phyloP scores from a whole-genome alignment of 2,113 vertebrate genomes.

The Channa argus region DNA sequence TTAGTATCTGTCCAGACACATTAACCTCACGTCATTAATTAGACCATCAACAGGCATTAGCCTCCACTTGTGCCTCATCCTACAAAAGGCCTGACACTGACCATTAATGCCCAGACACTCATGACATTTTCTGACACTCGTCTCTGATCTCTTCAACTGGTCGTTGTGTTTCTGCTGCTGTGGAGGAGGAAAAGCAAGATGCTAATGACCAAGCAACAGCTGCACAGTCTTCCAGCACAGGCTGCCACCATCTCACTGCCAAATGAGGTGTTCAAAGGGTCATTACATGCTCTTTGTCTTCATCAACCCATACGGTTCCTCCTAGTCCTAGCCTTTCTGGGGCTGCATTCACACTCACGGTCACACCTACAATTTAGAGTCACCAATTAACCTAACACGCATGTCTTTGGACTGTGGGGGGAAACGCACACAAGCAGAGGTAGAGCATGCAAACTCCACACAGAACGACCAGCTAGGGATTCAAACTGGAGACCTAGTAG shows the following conservation, averaged over 20 bases:
- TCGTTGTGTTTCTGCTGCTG: background rate
- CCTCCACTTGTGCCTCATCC: slow-evolving; percentile 32
- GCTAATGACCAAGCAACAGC: slow-evolving; percentile 33
- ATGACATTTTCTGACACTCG: slow-evolving; percentile 41
- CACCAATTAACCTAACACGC: too few species aligned
- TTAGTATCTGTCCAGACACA: slow-evolving; percentile 58
- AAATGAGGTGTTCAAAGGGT: slow-evolving; percentile 10
- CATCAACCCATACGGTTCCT: background rate
- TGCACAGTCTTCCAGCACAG: slow-evolving; percentile 1
- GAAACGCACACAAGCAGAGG: too few species aligned
- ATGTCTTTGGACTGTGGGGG: too few species aligned
- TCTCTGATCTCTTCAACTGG: slow-evolving; percentile 34
- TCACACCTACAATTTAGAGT: too few species aligned
- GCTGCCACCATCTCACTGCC: background rate
- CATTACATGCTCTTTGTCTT: slow-evolving; percentile 19
- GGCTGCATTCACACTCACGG: too few species aligned
- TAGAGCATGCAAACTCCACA: too few species aligned
- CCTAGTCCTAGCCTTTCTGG: too few species aligned
- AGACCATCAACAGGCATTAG: slow-evolving; percentile 64
- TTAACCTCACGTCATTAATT: slow-evolving; percentile 66
- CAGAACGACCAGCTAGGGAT: too few species aligned
- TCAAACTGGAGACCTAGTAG: too few species aligned
- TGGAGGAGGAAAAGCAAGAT: slow-evolving; percentile 17
- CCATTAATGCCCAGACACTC: slow-evolving; percentile 50
- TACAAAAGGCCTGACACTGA: slow-evolving; percentile 39